phyloP scores from a whole-genome alignment of 1,140 invertebrate species.

The Aphaenogaster ashmeadi region DNA sequence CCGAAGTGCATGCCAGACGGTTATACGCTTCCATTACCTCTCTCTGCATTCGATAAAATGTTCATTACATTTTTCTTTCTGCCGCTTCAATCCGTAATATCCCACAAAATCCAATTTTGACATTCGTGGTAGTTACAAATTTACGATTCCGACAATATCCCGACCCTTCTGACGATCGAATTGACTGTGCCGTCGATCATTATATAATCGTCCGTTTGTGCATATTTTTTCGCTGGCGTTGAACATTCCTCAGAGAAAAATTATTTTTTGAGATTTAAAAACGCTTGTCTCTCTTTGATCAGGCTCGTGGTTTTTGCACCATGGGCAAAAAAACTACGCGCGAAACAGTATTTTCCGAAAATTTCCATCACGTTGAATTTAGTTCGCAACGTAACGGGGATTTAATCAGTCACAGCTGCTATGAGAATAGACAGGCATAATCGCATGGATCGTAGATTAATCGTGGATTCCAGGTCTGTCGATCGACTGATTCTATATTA shows the following conservation, averaged over 20 bases:
- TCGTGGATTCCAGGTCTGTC: conserved; percentile 39
- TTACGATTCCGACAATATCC: conserved; percentile 22
- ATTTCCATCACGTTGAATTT: conserved; percentile 32
- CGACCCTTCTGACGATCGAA: neutral
- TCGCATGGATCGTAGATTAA: conserved; percentile 60
- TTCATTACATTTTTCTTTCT: conserved; percentile 58
- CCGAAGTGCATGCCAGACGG: conserved; percentile 45
- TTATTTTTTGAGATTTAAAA: conserved; percentile 16
- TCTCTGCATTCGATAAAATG: conserved; percentile 54
- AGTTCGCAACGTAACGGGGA: conserved; percentile 47
- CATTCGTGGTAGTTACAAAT: conserved; percentile 49
- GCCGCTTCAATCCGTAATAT: conserved; percentile 51
- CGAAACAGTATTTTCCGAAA: conserved; percentile 4
- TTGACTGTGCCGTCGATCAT: conserved; percentile 10
- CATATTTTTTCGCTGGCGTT: conserved; percentile 27
- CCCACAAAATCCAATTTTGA: conserved; percentile 49
- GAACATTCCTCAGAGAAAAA: conserved; percentile 9
- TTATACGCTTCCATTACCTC: conserved; percentile 54
- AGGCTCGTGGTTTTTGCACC: neutral
- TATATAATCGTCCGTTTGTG: neutral
- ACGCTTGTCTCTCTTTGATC: neutral
- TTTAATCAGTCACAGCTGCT: conserved; percentile 54
- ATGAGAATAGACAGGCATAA: conserved; percentile 51
- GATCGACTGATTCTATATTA: conserved; percentile 45
- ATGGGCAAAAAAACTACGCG: neutral